Base-by-base conservation (phyloP, 2,888 invertebrate genomes). In the Ceraclea dissimilis region DNA sequence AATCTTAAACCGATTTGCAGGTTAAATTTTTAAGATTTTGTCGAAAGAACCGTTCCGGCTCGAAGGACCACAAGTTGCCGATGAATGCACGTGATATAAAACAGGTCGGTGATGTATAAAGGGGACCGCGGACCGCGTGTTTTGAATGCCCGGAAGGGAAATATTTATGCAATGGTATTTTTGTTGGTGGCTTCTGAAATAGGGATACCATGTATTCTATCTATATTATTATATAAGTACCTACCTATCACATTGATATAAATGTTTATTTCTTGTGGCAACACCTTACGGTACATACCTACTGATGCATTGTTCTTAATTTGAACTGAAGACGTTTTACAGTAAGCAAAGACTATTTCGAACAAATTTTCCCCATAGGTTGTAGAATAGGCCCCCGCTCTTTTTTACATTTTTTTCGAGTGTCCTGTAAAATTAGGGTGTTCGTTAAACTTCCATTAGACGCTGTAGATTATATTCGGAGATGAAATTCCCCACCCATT, bases 111-210 rank as follows among this genome's bases (percentile, higher is more conserved):
- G 20, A 11, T 5, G 6, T 13, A 20, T 19, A 22, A 17, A 49
- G 20, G 16, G 49, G 49, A 11, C 49, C 49, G 49, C 49, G 16
- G 11, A 2, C 26, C 49, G 49, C 49, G 19, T 49, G 49, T 49
- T 49, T 49, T 4, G 16, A 20, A 49, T 49, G 49, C 49, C 49
- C 20, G 22, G 8, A 11, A 13, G 21, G 22, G 26, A 46, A 49
- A 20, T 49, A 49, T 49, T 49, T 26, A 17, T 19, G 49, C 49
- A 20, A 49, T 47, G 22, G 49, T 49, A 49, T 49, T 21, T 20
- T 39, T 39, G 47, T 20, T 22, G 26, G 22, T 26, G 26, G 49
- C 49, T 49, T 19, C 49, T 26, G 49, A 6, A 46, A 46, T 46
- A 46, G 8, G 43, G 10, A n/a, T n/a, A n/a, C n/a, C n/a, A n/a